Evolutionary conservation across 2,113 vertebrate species (phyloP), one percentile per base, ranked within the genome.

Genomic region (Peromyscus maniculatus): DNA sequence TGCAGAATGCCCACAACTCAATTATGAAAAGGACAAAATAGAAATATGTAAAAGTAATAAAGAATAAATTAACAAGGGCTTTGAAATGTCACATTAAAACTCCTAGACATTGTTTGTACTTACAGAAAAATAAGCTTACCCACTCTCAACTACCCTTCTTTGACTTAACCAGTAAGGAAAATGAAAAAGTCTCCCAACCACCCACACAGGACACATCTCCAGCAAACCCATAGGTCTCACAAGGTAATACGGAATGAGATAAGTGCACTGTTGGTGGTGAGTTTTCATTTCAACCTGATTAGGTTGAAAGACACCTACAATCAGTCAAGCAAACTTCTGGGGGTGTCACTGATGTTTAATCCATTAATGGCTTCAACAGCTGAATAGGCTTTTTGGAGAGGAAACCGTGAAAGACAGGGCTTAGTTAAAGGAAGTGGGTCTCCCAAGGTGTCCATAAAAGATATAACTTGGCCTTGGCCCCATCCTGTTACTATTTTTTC

Each of bases 11-110:
- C 92, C 79, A 43, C 52, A 94, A 88, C 19, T 95, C 59, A 93
- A 87, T 95, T 95, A 97, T 77, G 26, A 74, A 95, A 97, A 97
- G 95, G 91, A 95, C 90, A 96, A 92, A 95, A 88, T 64, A 36
- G 43, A 69, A 94, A 92, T 77, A 66, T 89, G 93, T 93, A 77
- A 71, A 97, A 96, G 74, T 52, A 66, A 57, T 69, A 59, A 80
- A 93, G 43, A 91, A 79, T 75, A 82, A 91, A 39, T 91, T 91
- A 96, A 74, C 43, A 94, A 95, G 77, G 7, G 92, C 83, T 95
- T 92, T n/a, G 15, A 59, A 83, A 80, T 71, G 62, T 84, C 87
- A 52, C 91, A 22, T 83, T 88, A 91, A 93, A 96, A 90, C 86
- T 94, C 93, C 7, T 71, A 86, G 77, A n/a, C 55, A 91, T 88